A percentile compares a stretch with the other conserved stretches of the same genome.
Conservation (phyloP, 2,113 vertebrate genomes). For the Glaucidium brasilianum region DNA sequence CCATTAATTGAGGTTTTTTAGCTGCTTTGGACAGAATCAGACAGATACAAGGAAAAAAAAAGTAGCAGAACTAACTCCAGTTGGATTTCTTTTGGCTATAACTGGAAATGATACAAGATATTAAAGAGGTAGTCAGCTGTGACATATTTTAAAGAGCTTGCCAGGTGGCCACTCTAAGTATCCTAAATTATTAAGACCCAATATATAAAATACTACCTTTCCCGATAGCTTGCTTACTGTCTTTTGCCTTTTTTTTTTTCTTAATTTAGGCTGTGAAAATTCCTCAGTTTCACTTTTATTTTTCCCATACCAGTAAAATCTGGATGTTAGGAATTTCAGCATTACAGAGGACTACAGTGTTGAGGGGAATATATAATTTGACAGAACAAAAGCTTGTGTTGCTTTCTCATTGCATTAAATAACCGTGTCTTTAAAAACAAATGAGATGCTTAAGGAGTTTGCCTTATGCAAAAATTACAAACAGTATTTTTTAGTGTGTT, state of each 20-base stretch:
- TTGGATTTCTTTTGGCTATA: background rate
- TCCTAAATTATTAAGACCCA: background rate
- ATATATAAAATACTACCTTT: conserved; percentile 18
- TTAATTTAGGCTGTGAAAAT: background rate
- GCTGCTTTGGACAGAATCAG: background rate
- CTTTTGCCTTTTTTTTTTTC: background rate
- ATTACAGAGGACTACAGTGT: background rate
- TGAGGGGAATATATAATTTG: background rate
- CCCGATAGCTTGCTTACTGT: background rate
- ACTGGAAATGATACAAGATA: background rate
- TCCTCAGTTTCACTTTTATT: background rate
- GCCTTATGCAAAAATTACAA: background rate
- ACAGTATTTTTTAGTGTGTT: background rate
- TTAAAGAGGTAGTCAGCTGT: background rate
- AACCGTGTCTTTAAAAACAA: background rate
- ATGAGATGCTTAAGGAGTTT: background rate
- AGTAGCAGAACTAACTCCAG: background rate
- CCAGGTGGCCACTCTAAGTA: background rate
- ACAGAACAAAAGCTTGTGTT: background rate
- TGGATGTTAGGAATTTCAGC: background rate
- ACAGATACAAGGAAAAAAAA: background rate
- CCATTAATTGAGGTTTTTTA: background rate
- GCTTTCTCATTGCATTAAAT: background rate
- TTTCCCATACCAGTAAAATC: background rate
- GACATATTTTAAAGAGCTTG: background rate